A percentile compares a stretch with the other conserved stretches of the same genome.
Evolutionary conservation across 2,797 vertebrate species (phyloP).

Genomic region (Ptychobarbus kaznakovi): DNA sequence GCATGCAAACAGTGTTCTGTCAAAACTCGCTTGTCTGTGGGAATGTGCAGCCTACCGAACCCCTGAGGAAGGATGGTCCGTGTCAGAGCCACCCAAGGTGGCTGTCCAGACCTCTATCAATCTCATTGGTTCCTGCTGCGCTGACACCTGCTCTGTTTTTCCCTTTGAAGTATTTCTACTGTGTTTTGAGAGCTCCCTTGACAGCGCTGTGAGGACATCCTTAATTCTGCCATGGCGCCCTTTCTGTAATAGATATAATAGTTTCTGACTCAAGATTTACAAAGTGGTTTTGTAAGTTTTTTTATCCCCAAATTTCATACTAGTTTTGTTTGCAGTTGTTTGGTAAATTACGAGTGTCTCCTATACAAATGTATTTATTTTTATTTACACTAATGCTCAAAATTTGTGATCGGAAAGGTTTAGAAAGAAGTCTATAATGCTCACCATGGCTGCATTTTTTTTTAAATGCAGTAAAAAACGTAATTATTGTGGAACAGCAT

Average conservation of each 20-base stretch:
- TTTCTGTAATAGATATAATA: constrained; percentile 2
- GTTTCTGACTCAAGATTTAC: not conserved
- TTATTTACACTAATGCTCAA: not conserved
- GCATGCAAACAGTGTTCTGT: constrained; percentile 20
- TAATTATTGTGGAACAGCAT: not conserved
- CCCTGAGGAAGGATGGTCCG: not conserved
- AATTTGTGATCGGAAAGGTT: no score
- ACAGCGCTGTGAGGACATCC: not conserved
- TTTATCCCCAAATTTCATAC: not conserved
- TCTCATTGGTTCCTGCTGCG: constrained; percentile 21
- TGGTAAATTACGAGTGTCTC: not conserved
- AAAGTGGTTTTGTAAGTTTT: not conserved
- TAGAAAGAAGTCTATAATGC: no score
- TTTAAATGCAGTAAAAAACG: not conserved
- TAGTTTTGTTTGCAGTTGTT: not conserved
- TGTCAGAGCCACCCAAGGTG: constrained; percentile 35
- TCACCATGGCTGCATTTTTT: no score
- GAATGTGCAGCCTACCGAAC: not conserved
- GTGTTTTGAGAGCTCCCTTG: constrained; percentile 24
- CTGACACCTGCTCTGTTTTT: not conserved
- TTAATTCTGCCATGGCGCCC: not conserved
- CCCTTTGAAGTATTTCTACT: constrained; percentile 24
- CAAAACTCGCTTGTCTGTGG: not conserved
- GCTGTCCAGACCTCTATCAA: constrained; percentile 45
- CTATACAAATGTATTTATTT: not conserved